These are phyloP conservation scores for Heliconius cydno DNA, from an alignment of 2,888 invertebrate species.

Conservation along the genomic window DNA sequence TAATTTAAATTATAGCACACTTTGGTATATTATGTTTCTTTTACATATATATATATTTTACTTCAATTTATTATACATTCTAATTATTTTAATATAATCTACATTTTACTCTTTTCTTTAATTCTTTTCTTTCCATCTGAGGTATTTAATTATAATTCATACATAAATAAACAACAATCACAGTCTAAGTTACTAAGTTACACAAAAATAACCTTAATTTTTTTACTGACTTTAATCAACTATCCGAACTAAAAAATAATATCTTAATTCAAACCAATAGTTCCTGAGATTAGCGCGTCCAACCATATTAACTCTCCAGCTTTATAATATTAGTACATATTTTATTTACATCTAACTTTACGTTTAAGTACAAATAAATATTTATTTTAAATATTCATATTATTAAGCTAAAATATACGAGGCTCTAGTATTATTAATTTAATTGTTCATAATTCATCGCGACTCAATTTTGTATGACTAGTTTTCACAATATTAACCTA, in stretches of 20 bases:
- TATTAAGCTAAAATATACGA: not conserved
- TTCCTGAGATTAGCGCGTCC: not conserved
- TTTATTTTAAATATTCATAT: not conserved
- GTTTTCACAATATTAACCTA: constrained; percentile 26
- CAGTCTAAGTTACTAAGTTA: constrained; percentile 2
- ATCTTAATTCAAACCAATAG: too few species aligned
- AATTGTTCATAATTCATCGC: constrained; percentile 45
- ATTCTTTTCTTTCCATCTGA: not conserved
- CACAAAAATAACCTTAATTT: not conserved
- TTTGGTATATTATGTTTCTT: not conserved
- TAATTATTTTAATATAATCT: not conserved
- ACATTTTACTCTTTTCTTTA: not conserved
- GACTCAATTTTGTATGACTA: constrained; percentile 39
- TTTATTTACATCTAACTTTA: constrained; percentile 9
- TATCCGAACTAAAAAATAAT: too few species aligned
- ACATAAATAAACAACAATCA: constrained; percentile 3
- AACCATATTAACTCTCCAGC: not conserved
- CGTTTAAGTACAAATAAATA: not conserved
- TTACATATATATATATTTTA: not conserved
- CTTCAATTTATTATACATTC: not conserved
- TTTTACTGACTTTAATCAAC: too few species aligned
- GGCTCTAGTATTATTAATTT: constrained; percentile 22
- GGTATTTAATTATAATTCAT: not conserved
- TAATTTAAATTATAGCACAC: not conserved
- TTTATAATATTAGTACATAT: not conserved